Evolutionary conservation across 2,888 invertebrate genomes (phyloP), one percentile per base, ranked within the genome.

Genomic region (Aporophyla lueneburgensis): DNA sequence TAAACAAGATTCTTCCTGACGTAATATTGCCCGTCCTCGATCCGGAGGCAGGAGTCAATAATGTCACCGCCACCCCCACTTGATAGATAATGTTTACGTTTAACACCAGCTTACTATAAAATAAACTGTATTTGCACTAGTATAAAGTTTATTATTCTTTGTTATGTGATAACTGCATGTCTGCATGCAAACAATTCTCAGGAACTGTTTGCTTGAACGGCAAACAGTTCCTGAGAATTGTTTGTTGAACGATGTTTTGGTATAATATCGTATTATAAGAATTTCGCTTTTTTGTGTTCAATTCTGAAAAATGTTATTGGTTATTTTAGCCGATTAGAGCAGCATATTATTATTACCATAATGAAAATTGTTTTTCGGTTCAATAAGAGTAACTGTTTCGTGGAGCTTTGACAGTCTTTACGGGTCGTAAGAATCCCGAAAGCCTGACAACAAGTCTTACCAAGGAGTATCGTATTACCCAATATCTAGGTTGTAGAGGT

Each of bases 1-100:
- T 73, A 72, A 79, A 76, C 56, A 69, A 80, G 68, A 53, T 71
- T 61, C 19, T 72, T 81, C 74, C 83, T 88, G 89, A 88, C 69
- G 89, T 85, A 88, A 87, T 61, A 59, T 56, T 69, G 53, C 53
- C 68, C 69, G 71, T 66, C 78, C 78, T 75, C 74, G 46, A 67
- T 61, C 74, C 70, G 40, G 51, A 72, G 71, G 21, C 73, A 75
- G 67, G 83, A 86, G 83, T 87, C 87, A 86, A 80, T 16, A 51
- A 53, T 80, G 75, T 82, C 86, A 84, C 53, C 54, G 69, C 33
- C 59, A 65, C n/a, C 56, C 62, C 61, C 62, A 46, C 43, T 53
- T 10, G 3, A 68, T 56, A 76, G 80, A 73, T 84, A 80, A 75
- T 51, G n/a, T 65, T 66, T 33, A 54, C 61, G 56, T 77, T 76